phyloP scores from a whole-genome alignment of 2,113 vertebrate genomes.

The Datnioides undecimradiatus region DNA sequence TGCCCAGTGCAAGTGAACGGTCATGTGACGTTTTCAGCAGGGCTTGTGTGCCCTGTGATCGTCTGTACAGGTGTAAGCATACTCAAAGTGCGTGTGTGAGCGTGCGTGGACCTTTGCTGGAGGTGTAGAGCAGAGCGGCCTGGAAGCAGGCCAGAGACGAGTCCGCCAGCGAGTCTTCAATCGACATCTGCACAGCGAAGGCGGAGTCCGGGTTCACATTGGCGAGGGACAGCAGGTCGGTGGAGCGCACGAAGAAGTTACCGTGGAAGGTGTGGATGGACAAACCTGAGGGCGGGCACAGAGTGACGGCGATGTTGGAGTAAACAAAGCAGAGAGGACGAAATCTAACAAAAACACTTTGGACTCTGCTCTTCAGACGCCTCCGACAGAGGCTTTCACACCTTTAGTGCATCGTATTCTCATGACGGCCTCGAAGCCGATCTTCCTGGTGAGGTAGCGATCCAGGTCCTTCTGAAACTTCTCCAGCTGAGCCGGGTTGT shows the following conservation, averaged over 20 bases:
- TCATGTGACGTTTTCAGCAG: no score
- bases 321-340: neutral
- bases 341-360: neutral
- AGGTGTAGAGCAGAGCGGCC: conserved; percentile 96
- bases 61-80: no score
- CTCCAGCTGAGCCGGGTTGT: conserved; percentile 91
- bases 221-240: conserved; percentile 95
- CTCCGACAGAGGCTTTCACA: conserved; percentile 51
- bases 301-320: neutral
- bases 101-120: conserved; percentile 91
- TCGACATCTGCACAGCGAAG: conserved; percentile 98
- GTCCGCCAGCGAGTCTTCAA: conserved; percentile 93
- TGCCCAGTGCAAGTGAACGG: no score
- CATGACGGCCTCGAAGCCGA: conserved; percentile 99
- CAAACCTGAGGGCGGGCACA: conserved; percentile 84
- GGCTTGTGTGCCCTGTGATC: no score
- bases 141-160: conserved; percentile 97
- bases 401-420: conserved; percentile 99
- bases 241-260: conserved; percentile 98
- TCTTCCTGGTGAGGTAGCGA: conserved; percentile 95
- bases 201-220: conserved; percentile 98
- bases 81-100: neutral
- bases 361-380: no score
- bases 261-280: conserved; percentile 99
- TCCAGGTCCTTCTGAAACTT: conserved; percentile 95